phyloP scores from a whole-genome alignment of 2,113 vertebrate genomes.

The Hyperopisus bebe region DNA sequence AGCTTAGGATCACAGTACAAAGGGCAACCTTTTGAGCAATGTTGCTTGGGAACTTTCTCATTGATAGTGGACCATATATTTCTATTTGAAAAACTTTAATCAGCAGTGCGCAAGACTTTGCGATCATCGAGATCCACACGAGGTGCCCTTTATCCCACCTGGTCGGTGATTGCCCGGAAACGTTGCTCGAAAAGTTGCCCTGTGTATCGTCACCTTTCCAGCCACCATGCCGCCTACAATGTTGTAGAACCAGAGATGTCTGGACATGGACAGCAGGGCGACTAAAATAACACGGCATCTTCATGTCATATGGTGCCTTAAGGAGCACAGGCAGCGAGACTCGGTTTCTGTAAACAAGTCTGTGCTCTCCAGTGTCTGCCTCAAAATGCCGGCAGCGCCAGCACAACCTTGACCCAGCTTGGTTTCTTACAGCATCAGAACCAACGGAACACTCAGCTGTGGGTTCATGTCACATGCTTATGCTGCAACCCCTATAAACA shows the following conservation, averaged over 20 bases:
- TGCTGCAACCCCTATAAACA: not conserved
- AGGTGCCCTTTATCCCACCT: not conserved
- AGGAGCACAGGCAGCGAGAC: not conserved
- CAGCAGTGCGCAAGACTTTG: not conserved
- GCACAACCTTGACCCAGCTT: not conserved
- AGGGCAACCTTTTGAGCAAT: not conserved
- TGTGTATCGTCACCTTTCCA: not conserved
- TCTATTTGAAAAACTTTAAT: not conserved
- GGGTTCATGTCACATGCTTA: not conserved
- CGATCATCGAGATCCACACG: not conserved
- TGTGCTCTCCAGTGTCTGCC: not conserved
- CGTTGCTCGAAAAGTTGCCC: not conserved
- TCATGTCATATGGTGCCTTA: not conserved
- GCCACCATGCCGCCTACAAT: not conserved
- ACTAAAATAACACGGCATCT: not conserved
- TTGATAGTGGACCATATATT: not conserved
- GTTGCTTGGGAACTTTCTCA: not conserved
- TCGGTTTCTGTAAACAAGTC: not conserved
- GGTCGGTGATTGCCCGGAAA: not conserved
- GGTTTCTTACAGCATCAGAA: not conserved
- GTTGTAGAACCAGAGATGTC: not conserved
- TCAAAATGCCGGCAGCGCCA: not conserved
- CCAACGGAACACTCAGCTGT: not conserved
- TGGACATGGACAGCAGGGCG: not conserved
- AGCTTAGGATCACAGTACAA: not conserved